Base-by-base conservation (phyloP, 2,113 vertebrate genomes). In the Phoenicopterus ruber region DNA sequence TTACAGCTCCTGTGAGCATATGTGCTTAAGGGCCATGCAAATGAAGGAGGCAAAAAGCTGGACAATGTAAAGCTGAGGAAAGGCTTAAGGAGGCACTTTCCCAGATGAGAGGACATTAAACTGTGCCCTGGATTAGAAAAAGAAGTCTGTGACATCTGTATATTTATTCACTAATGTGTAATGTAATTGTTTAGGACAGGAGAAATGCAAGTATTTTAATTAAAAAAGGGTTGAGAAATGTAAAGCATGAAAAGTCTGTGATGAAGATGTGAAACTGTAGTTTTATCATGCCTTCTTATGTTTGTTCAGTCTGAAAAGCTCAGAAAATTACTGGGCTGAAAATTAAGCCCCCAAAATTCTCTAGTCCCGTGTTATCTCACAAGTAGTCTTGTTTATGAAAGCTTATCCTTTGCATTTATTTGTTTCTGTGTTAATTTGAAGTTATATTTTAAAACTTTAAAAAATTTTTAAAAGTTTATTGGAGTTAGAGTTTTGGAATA, bases 391-490 rank as follows among this genome's bases (percentile, higher is more conserved):
- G 80, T 95, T 94, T 95, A 90, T 69, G 85, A 78, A 94, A 81
- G 38, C 50, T 90, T 91, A 84, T 93, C 38, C 17, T 62, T 90
- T 58, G 49, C 84, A 93, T 96, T 80, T 85, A 19, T 82, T 84
- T 95, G n/a, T 93, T 96, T 86, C 57, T 95, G 36, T 96, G 55
- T 80, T 88, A 95, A 83, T 80, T 97, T 59, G 13, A 93, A 55
- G 49, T 55, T 90, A 42, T 67, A 52, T 91, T 97, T 97, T 93
- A 91, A 85, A 97, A 93, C 42, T 72, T n/a, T n/a, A n/a, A n/a
- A n/a, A n/a, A n/a, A n/a, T n/a, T n/a, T n/a, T n/a, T n/a, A n/a
- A n/a, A n/a, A n/a, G 17, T 81, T 67, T 61, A 44, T 96, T 73
- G 74, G 84, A 47, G 58, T 79, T 67, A 61, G 50, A 80, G 50